These are phyloP conservation scores for Eupeodes luniger DNA, from an alignment of 2,888 invertebrate genomes.

Conservation along the genomic window DNA sequence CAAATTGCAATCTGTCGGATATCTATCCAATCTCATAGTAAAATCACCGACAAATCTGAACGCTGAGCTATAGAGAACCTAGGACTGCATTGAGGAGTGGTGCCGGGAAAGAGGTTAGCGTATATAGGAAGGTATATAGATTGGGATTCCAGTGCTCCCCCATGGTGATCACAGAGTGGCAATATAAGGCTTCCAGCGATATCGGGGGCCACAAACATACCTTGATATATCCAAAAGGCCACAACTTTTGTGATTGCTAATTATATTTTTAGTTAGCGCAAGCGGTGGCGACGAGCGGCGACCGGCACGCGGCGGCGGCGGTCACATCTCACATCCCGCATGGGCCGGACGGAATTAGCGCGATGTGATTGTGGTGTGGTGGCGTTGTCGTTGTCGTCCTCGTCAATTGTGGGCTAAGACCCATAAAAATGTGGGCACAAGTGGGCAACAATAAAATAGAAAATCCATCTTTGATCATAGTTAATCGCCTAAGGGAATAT, in stretches of 20 bases:
- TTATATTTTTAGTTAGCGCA: conserved; percentile 63
- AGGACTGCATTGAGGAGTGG: too few species aligned
- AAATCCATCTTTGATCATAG: conserved; percentile 61
- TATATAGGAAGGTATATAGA: neutral
- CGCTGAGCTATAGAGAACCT: neutral
- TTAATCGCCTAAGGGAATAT: conserved; percentile 38
- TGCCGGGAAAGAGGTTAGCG: neutral
- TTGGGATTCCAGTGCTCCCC: conserved; percentile 51
- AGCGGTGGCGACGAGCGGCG: too few species aligned
- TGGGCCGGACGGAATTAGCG: conserved; percentile 28
- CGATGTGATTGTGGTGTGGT: conserved; percentile 29
- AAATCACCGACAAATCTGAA: conserved; percentile 50
- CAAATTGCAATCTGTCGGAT: conserved; percentile 72
- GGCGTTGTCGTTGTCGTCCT: conserved; percentile 35
- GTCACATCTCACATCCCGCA: conserved; percentile 37
- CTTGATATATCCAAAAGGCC: conserved; percentile 42
- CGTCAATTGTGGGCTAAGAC: conserved; percentile 58
- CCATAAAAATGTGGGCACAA: conserved; percentile 53
- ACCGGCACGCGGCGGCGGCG: neutral
- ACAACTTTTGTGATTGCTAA: conserved; percentile 62
- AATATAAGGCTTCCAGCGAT: conserved; percentile 60
- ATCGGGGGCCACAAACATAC: conserved; percentile 29
- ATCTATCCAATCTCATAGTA: conserved; percentile 59
- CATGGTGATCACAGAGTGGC: conserved; percentile 57
- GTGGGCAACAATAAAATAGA: conserved; percentile 66